These are phyloP conservation scores for Leptestheria dahalacensis DNA, from an alignment of 1,140 invertebrate species.

Conservation along the genomic window DNA sequence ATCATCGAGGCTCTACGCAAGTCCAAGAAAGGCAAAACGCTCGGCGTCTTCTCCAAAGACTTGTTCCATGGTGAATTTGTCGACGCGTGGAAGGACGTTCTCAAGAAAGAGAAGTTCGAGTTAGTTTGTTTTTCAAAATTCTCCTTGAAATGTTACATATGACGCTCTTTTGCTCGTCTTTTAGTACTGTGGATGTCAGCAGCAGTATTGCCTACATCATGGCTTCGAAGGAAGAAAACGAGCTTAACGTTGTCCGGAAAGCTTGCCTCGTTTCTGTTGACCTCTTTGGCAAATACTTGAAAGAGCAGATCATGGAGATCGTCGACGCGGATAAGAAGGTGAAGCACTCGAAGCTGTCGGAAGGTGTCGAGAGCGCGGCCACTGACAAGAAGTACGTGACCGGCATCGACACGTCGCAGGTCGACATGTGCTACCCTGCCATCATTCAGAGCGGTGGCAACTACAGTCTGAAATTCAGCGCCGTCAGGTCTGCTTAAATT, in stretches of 20 bases:
- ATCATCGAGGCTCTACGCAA: conserved; percentile 69
- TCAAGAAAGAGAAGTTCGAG: conserved; percentile 64
- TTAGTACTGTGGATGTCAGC: conserved; percentile 50
- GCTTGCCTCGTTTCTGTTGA: conserved; percentile 84
- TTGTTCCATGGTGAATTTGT: conserved; percentile 85
- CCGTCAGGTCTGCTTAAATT: conserved; percentile 36
- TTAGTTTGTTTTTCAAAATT: conserved; percentile 28
- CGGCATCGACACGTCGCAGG: conserved; percentile 65
- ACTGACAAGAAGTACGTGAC: conserved; percentile 87
- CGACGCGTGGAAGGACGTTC: conserved; percentile 66
- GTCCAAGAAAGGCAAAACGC: conserved; percentile 73
- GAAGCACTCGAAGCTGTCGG: conserved; percentile 81
- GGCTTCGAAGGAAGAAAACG: conserved; percentile 87
- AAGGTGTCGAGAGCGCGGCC: conserved; percentile 82
- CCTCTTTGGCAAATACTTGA: conserved; percentile 90
- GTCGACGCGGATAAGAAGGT: conserved; percentile 85
- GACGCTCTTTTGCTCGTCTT: background rate
- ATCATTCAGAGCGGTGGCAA: conserved; percentile 97
- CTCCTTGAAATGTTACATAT: background rate
- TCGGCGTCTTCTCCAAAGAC: conserved; percentile 91
- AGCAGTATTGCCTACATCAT: conserved; percentile 69
- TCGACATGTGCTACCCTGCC: conserved; percentile 95
- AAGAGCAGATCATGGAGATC: conserved; percentile 96
- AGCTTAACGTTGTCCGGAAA: conserved; percentile 84
- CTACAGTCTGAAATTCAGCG: conserved; percentile 94